Evolutionary conservation across 2,888 invertebrate species (phyloP).

Genomic region (Rhagium mordax): DNA sequence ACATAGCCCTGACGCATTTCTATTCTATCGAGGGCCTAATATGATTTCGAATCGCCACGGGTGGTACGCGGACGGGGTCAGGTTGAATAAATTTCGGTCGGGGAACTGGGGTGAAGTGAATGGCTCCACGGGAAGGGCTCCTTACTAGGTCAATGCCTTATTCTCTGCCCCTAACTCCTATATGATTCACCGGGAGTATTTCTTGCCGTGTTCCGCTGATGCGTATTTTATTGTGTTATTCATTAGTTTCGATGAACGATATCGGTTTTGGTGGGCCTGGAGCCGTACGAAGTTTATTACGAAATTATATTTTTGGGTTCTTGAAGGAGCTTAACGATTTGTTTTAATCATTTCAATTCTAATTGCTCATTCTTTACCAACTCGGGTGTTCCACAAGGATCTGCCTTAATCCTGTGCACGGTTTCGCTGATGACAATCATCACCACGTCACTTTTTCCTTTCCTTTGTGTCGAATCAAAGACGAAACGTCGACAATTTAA

Average conservation of each 20-base stretch:
- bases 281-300: too few species aligned
- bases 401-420: too few species aligned
- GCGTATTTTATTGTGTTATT: not conserved
- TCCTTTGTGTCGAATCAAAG: too few species aligned
- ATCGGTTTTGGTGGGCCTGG: not conserved
- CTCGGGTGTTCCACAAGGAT: too few species aligned
- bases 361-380: too few species aligned
- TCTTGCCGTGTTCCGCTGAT: not conserved
- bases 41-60: constrained; percentile 34
- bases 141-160: constrained; percentile 36
- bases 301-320: too few species aligned
- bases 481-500: too few species aligned
- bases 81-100: constrained; percentile 21
- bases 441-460: too few species aligned
- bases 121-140: constrained; percentile 1
- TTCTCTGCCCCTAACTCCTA: not conserved
- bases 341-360: too few species aligned
- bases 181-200: constrained; percentile 5
- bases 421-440: too few species aligned
- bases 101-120: constrained; percentile 16
- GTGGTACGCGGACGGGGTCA: constrained; percentile 25
- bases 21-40: constrained; percentile 32
- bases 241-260: not conserved
- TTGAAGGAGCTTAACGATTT: too few species aligned
- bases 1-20: constrained; percentile 25